A percentile compares a stretch with the other conserved stretches of the same genome.
Evolutionary conservation across 2,888 invertebrate genomes (phyloP).

Genomic region (Calephelis perditalis): DNA sequence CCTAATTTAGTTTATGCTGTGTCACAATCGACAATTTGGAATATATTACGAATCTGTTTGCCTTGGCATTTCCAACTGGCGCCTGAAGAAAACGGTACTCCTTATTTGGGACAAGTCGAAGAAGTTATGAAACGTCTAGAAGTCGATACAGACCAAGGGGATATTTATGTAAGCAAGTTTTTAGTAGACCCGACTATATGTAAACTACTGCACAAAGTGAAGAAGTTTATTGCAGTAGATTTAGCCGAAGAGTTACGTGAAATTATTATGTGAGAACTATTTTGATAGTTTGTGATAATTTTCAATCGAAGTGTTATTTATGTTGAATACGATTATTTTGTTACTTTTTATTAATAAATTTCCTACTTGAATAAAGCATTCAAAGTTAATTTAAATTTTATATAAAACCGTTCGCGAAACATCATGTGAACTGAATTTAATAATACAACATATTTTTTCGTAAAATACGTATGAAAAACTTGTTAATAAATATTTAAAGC

Average conservation of each 20-base stretch:
- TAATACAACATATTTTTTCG: too few species aligned
- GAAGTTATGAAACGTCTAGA: constrained; percentile 46
- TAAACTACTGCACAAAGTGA: constrained; percentile 53
- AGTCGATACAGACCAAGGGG: constrained; percentile 54
- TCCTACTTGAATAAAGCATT: too few species aligned
- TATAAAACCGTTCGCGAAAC: too few species aligned
- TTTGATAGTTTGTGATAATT: too few species aligned
- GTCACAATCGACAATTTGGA: constrained; percentile 58
- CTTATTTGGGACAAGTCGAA: constrained; percentile 45
- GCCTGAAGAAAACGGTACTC: constrained; percentile 48
- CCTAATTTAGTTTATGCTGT: constrained; percentile 52
- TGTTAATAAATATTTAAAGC: too few species aligned
- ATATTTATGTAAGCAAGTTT: constrained; percentile 59
- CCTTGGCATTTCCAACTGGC: constrained; percentile 60
- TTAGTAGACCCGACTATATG: constrained; percentile 51
- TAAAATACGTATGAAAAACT: too few species aligned
- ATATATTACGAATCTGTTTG: constrained; percentile 54
- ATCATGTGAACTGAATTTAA: too few species aligned
- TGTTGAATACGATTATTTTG: too few species aligned
- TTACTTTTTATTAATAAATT: too few species aligned
- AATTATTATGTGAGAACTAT: constrained; percentile 27
- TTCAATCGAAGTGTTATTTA: too few species aligned
- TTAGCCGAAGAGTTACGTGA: constrained; percentile 47
- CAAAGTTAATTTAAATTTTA: too few species aligned
- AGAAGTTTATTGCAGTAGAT: constrained; percentile 56